Evolutionary conservation across 2,113 vertebrate species (phyloP).

Genomic region (Tyrannus savana): DNA sequence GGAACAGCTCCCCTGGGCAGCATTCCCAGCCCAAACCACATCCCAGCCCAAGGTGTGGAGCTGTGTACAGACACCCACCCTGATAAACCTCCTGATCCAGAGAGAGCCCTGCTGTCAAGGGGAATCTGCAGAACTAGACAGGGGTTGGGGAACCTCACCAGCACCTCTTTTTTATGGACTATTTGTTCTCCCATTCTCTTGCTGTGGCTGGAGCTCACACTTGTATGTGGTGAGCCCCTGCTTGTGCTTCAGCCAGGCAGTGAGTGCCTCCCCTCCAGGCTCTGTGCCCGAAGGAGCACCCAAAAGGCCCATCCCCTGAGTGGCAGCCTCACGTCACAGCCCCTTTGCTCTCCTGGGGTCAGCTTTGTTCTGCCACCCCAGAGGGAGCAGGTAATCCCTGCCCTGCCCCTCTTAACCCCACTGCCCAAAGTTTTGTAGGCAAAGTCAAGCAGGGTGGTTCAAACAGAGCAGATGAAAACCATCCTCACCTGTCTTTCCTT

Average conservation of each 20-base stretch:
- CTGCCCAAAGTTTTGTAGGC: neutral
- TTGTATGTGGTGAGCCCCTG: neutral
- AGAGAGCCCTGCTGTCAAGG: neutral
- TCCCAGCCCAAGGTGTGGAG: neutral
- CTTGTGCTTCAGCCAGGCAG: neutral
- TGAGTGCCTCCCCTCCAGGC: neutral
- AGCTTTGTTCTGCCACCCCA: neutral
- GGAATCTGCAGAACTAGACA: neutral
- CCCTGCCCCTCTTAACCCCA: neutral
- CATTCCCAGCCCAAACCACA: neutral
- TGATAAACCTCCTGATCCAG: neutral
- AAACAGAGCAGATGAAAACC: neutral
- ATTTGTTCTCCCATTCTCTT: neutral
- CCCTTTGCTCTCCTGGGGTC: neutral
- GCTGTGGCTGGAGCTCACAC: neutral
- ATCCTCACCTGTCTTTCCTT: neutral
- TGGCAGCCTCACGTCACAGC: neutral
- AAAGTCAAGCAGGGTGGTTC: neutral
- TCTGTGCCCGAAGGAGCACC: neutral
- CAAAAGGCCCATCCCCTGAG: rapidly evolving
- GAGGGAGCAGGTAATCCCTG: neutral
- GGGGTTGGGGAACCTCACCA: neutral
- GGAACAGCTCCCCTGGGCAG: neutral
- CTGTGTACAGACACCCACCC: neutral
- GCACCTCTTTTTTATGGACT: neutral